Evolutionary conservation across 1,140 invertebrate genomes (phyloP).

Genomic region (Drosophila nigrodunni): DNA sequence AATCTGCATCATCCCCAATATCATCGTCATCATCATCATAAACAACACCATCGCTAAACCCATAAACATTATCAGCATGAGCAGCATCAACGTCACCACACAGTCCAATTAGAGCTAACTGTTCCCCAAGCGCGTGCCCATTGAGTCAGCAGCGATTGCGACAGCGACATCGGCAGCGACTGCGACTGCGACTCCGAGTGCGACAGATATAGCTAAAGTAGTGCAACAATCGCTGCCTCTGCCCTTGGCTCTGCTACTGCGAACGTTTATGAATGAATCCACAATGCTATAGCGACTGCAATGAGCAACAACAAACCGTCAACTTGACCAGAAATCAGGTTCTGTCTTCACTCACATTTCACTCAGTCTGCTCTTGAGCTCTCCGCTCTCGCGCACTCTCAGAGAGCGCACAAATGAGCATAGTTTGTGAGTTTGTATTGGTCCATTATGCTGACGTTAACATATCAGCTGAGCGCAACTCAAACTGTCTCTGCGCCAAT

Average conservation of each 20-base stretch:
- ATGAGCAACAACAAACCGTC: constrained; percentile 9
- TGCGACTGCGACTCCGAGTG: not conserved
- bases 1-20: not conserved
- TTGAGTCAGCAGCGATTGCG: constrained; percentile 52
- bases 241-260: not conserved
- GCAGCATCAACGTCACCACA: not conserved
- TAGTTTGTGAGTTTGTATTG: constrained; percentile 24
- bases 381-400: constrained; percentile 2
- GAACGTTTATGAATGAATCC: constrained; percentile 41
- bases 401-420: constrained; percentile 25
- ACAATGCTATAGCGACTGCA: constrained; percentile 6
- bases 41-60: not conserved
- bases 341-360: not conserved
- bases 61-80: not conserved
- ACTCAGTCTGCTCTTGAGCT: not conserved
- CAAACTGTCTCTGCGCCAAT: constrained; percentile 24
- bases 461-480: constrained; percentile 21
- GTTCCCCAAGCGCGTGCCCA: constrained; percentile 49
- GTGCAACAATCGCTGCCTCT: not conserved
- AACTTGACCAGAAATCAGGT: constrained; percentile 14
- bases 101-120: constrained; percentile 42
- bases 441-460: constrained; percentile 7
- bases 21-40: not conserved
- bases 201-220: not conserved
- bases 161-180: constrained; percentile 13